Base-by-base conservation (phyloP, 2,113 vertebrate genomes). In the Cyphomyrus plagiostoma region DNA sequence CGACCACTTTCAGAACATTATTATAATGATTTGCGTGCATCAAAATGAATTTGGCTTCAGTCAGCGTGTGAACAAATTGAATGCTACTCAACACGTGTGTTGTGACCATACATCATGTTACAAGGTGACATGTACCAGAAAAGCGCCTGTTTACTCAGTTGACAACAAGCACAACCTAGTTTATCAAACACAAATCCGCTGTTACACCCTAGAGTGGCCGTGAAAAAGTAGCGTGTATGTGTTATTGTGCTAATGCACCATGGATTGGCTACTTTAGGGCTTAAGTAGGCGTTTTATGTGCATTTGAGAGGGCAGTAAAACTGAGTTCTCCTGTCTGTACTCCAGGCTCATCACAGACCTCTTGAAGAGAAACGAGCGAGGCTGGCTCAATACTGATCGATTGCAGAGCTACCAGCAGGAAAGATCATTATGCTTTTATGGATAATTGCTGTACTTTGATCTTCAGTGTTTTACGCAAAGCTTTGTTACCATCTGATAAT, bases 371-470 rank as follows among this genome's bases (percentile, higher is more conserved):
- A 86, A 46, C 0, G 30, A 52, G 49, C 5, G 49, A 35, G 7
- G 85, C 26, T 30, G 49, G 85, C 21, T 87, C 85, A 56, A 87
- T 87, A 53, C 49, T 53, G 85, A 87, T 87, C 85, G 85, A 87
- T 56, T 53, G n/a, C 26, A 13, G 50, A 52, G 50, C 85, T 35
- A 53, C 46, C 85, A 30, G 85, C 30, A 8, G 85, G 49, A 53
- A 52, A 53, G 49, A 87, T 53, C 85, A 87, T 87, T 87, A 87
- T 53, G 85, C 85, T 48, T 26, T 87, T 53, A 87, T 87, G 26
- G 85, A 53, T 87, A 87, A 87, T 56, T 87, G 48, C 85, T 35
- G n/a, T 35, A 87, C 85, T 53, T 87, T 87, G 49, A 87, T 87
- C 85, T 53, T 39, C 50, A 53, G 35, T 86, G 85, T 86, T 86